Conservation (phyloP, 2,797 vertebrate species). For the Xerus rutilus region DNA sequence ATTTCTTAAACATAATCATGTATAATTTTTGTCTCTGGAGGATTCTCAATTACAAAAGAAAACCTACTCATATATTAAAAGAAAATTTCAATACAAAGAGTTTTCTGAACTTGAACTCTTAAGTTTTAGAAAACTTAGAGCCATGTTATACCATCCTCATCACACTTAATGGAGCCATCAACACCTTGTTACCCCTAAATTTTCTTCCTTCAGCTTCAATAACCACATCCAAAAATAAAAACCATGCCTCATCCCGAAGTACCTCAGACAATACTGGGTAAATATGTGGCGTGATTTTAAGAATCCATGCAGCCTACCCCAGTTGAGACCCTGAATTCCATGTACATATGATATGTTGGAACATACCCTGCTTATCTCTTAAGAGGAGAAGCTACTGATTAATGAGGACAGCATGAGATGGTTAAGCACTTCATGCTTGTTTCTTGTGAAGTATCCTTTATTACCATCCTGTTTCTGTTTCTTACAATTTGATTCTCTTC, state of each 20-base stretch:
- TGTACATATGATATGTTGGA: background rate
- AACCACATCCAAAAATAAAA: conserved; percentile 76
- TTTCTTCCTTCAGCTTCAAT: conserved; percentile 74
- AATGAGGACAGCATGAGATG: background rate
- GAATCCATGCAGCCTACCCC: background rate
- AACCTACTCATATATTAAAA: background rate
- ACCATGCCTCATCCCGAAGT: conserved; percentile 81
- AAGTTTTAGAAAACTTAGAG: background rate
- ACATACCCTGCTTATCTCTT: background rate
- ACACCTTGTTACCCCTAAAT: conserved; percentile 39
- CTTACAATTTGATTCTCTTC: background rate
- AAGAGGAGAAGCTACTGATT: background rate
- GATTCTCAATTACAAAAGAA: conserved; percentile 45
- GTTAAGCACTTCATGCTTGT: background rate
- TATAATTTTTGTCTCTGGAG: conserved; percentile 1
- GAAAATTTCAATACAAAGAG: conserved; percentile 27
- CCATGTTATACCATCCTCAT: background rate
- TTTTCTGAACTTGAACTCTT: background rate
- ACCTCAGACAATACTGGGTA: conserved; percentile 83
- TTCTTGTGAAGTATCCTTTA: background rate
- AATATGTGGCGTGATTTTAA: conserved; percentile 65
- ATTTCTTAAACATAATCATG: conserved; percentile 5
- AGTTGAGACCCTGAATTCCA: background rate
- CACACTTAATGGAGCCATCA: background rate
- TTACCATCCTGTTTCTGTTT: background rate